Conservation (phyloP, 2,113 vertebrate genomes). For the Vulpes lagopus region DNA sequence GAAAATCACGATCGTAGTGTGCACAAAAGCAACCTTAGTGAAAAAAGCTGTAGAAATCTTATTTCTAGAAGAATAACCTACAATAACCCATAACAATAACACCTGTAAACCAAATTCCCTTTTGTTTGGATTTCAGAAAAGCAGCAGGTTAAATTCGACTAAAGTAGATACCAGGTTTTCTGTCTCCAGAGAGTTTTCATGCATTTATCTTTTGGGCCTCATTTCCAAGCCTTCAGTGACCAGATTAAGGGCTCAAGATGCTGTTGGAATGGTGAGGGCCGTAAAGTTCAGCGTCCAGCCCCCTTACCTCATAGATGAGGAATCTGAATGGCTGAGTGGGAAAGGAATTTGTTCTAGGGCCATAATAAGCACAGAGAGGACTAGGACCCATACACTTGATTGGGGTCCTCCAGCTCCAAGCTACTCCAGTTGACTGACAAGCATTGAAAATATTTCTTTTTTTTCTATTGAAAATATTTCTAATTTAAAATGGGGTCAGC, state of each 20-base stretch:
- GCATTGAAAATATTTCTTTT: neutral
- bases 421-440: neutral
- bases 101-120: constrained; percentile 77
- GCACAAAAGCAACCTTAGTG: constrained; percentile 60
- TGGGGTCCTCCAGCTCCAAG: neutral
- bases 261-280: neutral
- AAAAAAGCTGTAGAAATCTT: constrained; percentile 55
- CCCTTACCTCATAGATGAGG: neutral
- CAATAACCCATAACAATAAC: constrained; percentile 70
- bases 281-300: neutral
- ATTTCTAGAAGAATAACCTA: constrained; percentile 71
- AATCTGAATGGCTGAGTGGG: neutral
- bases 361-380: neutral
- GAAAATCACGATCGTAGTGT: constrained; percentile 72
- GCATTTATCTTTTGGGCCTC: constrained; percentile 47
- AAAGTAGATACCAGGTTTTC: constrained; percentile 44
- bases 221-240: constrained; percentile 44
- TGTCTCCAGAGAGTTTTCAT: constrained; percentile 58
- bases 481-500: neutral
- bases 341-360: neutral
- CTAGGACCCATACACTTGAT: neutral
- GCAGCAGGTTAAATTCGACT: neutral
- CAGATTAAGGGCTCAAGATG: constrained; percentile 19
- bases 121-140: constrained; percentile 63
- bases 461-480: neutral